Base-by-base conservation (phyloP, 1,140 invertebrate species). In the Megalonaias nervosa region DNA sequence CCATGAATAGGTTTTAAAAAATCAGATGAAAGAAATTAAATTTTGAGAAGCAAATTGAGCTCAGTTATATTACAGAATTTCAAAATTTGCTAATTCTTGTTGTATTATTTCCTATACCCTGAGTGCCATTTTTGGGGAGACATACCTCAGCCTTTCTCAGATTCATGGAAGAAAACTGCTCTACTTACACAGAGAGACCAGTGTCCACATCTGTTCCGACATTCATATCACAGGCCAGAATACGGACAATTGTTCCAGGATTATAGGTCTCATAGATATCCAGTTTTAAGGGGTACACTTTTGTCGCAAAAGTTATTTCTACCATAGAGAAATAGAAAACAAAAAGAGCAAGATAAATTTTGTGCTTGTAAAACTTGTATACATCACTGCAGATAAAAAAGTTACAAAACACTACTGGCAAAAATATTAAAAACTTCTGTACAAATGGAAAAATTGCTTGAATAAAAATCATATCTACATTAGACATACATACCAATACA, bases 241-340 rank as follows among this genome's bases (percentile, higher is more conserved):
- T 95, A 72, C 94, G 93, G 15, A 97, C 93, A 17, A 97, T 92
- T 48, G 95, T 94, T 48, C 96, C 96, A 12, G 97, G 96, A 91
- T 97, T 97, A 82, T 95, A 97, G 5, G 95, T 97, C 91, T 98
- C 96, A 91, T 95, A 97, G 74, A 97, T 93, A 4, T 93, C 94
- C 61, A 98, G 92, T 84, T 94, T 93, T 17, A 94, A 90, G 14
- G 96, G 96, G 87, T 94, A 94, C 6, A 97, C 95, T 77, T 93
- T 92, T 81, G 93, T 92, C 88, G 95, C 93, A 91, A 95, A 97
- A 68, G 71, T 67, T 14, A 92, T 70, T 76, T 92, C 92, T 91
- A 81, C 77, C 93, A 93, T 70, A 75, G 69, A 70, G 62, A 38
- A 74, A 26, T 56, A 69, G 23, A 65, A 14, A 75, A 80, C 21